phyloP scores from a whole-genome alignment of 2,113 vertebrate genomes.

The Sinocyclocheilus maitianheensis region DNA sequence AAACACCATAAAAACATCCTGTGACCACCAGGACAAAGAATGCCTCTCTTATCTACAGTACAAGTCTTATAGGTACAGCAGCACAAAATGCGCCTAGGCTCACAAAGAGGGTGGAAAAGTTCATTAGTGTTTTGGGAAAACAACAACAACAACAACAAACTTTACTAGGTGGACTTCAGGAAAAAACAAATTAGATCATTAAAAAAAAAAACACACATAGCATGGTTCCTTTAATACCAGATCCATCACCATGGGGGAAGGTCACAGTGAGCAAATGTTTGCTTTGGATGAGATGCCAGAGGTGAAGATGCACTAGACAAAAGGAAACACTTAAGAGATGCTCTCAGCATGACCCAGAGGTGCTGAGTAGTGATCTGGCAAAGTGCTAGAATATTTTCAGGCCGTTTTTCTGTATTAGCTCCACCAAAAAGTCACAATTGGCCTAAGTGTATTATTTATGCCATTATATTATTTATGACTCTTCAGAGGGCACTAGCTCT shows the following conservation, averaged over 20 bases:
- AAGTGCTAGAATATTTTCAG: not conserved
- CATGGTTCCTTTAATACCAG: not conserved
- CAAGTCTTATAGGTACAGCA: not conserved
- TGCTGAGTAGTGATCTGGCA: not conserved
- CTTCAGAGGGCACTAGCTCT: not conserved
- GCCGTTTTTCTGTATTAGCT: slow-evolving; percentile 4
- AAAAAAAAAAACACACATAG: not conserved
- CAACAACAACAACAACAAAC: not conserved
- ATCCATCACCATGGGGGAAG: not conserved
- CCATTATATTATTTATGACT: slow-evolving; percentile 18
- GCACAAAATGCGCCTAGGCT: not conserved
- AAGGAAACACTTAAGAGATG: not conserved
- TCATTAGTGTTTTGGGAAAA: not conserved
- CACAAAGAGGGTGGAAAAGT: not conserved
- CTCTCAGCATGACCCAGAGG: not conserved
- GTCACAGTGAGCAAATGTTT: slow-evolving; percentile 22
- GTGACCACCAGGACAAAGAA: not conserved
- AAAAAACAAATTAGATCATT: not conserved
- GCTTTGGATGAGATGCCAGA: not conserved
- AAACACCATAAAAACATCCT: not conserved
- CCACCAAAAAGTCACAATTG: not conserved
- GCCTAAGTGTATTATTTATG: not conserved
- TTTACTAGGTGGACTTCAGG: not conserved
- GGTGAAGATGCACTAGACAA: slow-evolving; percentile 12
- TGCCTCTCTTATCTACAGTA: not conserved